phyloP scores from a whole-genome alignment of 2,797 vertebrate genomes.

The Spea hammondii region DNA sequence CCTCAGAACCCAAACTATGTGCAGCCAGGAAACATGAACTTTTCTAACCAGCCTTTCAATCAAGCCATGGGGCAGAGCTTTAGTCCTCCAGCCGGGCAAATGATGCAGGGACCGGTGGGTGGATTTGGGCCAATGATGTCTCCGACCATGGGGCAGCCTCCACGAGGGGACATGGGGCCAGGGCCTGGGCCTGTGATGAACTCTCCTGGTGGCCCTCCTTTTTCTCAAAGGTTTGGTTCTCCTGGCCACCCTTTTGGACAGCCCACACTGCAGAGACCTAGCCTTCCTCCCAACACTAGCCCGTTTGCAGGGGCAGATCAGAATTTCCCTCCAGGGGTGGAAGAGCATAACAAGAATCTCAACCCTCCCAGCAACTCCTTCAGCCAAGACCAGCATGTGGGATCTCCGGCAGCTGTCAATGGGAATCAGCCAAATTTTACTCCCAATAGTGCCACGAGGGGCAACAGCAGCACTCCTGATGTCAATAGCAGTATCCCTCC shows the following conservation, averaged over 20 bases:
- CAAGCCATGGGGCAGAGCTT: slow-evolving; percentile 71
- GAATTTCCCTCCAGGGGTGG: slow-evolving; percentile 57
- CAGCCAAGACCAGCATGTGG: slow-evolving; percentile 81
- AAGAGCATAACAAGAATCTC: slow-evolving; percentile 63
- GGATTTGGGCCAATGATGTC: slow-evolving; percentile 73
- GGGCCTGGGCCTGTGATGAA: slow-evolving; percentile 73
- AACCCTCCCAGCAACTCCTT: slow-evolving; percentile 74
- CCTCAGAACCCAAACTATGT: slow-evolving; percentile 69
- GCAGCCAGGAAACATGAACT: slow-evolving; percentile 64
- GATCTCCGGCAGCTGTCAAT: slow-evolving; percentile 70
- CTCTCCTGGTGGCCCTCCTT: slow-evolving; percentile 66
- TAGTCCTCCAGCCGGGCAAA: slow-evolving; percentile 70
- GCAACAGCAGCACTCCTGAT: slow-evolving; percentile 75
- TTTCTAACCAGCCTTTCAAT: slow-evolving; percentile 66
- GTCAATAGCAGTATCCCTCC: slow-evolving; percentile 81
- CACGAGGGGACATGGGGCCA: slow-evolving; percentile 77
- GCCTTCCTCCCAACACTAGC: slow-evolving; percentile 80
- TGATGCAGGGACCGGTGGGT: slow-evolving; percentile 67
- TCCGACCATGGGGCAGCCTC: slow-evolving; percentile 73
- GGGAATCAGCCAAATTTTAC: slow-evolving; percentile 76
- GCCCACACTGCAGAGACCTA: slow-evolving; percentile 67
- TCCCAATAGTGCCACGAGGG: slow-evolving; percentile 71
- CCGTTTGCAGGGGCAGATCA: slow-evolving; percentile 69
- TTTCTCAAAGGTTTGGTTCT: slow-evolving; percentile 72
- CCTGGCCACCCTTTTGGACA: slow-evolving; percentile 68